Base-by-base conservation (phyloP, 2,888 invertebrate genomes). In the Harpagoxenus sublaevis region DNA sequence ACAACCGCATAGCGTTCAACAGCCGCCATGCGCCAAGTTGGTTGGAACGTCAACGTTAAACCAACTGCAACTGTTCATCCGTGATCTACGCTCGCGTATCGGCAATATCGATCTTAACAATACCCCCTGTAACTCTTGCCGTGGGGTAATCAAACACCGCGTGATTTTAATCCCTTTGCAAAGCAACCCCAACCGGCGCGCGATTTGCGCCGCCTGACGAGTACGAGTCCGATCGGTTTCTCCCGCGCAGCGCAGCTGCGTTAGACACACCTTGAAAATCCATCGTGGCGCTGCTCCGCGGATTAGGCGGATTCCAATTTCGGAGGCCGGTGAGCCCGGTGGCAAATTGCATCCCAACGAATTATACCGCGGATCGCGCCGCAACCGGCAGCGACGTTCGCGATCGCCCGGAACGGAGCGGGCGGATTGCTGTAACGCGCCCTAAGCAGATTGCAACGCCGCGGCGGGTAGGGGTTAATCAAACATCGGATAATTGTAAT, bases 401-500 rank as follows among this genome's bases (percentile, higher is more conserved):
- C 79, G 48, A 79, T 62, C 66, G 39, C 23, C 23, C 15, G 18
- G 68, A 45, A 62, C 57, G 39, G 18, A 35, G 23, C 60, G 48
- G 51, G 23, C 48, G 74, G 70, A 57, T 55, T 28, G 35, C 65
- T 55, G n/a, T 62, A 57, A 60, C 70, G 70, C 51, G 63, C 75
- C 75, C 89, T 87, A 89, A 89, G 84, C 89, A 89, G 90, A 89
- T 90, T 85, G 87, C 84, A 85, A 60, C 55, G 81, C 81, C 84
- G 68, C 83, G 89, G 79, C 84, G 89, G 68, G 39, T 18, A 23
- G 42, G 78, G 53, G 87, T 92, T 81, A 91, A 91, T 91, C 92
- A 91, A 92, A 92, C 91, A 90, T 88, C 81, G 91, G 90, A 90
- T 91, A 92, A 92, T 92, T 90, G 91, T 92, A 91, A 92, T 94